Conservation (phyloP, 2,113 vertebrate species). For the Myrmecobius fasciatus region DNA sequence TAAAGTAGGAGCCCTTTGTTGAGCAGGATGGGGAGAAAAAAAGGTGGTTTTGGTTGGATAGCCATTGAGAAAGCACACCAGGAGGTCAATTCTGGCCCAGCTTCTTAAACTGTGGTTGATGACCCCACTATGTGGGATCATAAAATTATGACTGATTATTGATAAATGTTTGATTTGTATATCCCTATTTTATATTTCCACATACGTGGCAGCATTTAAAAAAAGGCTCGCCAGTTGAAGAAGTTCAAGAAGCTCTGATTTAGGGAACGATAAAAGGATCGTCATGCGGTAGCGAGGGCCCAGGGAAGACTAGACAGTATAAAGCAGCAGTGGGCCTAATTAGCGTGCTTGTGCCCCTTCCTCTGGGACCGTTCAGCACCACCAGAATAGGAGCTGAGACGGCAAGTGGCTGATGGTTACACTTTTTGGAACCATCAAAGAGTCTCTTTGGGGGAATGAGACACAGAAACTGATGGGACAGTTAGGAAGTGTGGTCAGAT, state of each 20-base stretch:
- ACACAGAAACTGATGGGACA: not conserved
- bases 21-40: not conserved
- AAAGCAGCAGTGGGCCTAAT: not conserved
- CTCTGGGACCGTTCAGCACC: not conserved
- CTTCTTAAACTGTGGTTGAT: no score
- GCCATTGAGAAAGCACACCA: not conserved
- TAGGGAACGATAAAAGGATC: not conserved
- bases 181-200: no score
- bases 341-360: not conserved
- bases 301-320: not conserved
- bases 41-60: not conserved
- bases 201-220: no score
- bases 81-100: not conserved
- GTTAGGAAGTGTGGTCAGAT: not conserved
- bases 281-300: not conserved
- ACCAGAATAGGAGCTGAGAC: not conserved
- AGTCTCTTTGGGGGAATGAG: not conserved
- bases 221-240: no score
- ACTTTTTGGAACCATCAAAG: not conserved
- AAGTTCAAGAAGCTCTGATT: no score
- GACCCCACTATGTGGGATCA: no score
- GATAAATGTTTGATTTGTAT: no score
- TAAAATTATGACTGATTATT: no score
- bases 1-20: not conserved
- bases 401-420: not conserved